A percentile compares a stretch with the other conserved stretches of the same genome.
Conservation (phyloP, 1,140 invertebrate species). For the Drosophila repletoides region DNA sequence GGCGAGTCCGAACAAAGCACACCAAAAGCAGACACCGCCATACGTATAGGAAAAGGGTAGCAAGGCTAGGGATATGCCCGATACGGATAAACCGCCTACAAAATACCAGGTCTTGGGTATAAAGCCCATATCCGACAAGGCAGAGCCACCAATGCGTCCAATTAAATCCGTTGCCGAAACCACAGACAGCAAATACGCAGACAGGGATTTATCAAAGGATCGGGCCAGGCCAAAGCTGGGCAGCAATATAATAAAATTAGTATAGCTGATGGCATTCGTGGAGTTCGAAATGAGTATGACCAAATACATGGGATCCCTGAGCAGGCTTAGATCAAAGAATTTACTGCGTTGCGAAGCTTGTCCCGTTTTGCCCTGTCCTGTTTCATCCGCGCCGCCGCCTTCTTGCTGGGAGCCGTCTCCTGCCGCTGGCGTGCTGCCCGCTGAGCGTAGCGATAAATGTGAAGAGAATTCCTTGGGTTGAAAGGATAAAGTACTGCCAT, state of each 20-base stretch:
- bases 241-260: constrained; percentile 91
- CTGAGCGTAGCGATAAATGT: constrained; percentile 88
- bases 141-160: constrained; percentile 91
- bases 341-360: constrained; percentile 83
- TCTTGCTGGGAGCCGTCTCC: constrained; percentile 42
- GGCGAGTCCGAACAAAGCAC: constrained; percentile 89
- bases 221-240: constrained; percentile 88
- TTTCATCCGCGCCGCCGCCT: constrained; percentile 47
- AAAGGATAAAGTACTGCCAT: constrained; percentile 90
- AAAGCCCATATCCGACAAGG: constrained; percentile 88
- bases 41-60: constrained; percentile 86
- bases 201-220: constrained; percentile 87
- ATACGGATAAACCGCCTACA: constrained; percentile 89
- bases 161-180: constrained; percentile 90
- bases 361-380: constrained; percentile 39
- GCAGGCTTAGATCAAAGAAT: constrained; percentile 89
- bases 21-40: constrained; percentile 86
- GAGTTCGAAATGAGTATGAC: constrained; percentile 92
- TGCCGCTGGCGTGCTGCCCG: constrained; percentile 67
- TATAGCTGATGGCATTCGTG: constrained; percentile 92
- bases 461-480: constrained; percentile 90
- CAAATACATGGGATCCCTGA: constrained; percentile 91
- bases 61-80: constrained; percentile 88
- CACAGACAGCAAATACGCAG: constrained; percentile 89
- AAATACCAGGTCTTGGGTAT: constrained; percentile 92